These are phyloP conservation scores for Drosophila sechellia DNA, from an alignment of 1,140 invertebrate species.

Conservation along the genomic window DNA sequence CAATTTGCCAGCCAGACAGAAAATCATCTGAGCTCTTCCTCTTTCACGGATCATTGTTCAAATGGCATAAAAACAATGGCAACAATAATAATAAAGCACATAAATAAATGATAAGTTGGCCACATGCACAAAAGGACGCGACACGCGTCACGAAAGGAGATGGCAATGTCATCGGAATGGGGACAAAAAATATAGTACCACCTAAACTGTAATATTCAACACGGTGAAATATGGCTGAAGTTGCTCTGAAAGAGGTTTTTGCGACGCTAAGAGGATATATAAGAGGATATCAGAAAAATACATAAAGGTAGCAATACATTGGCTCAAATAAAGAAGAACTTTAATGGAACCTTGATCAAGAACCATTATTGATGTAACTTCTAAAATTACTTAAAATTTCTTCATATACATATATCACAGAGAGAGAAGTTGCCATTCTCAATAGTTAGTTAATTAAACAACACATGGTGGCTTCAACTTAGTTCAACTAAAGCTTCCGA, in stretches of 20 bases:
- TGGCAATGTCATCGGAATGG: slow-evolving; percentile 50
- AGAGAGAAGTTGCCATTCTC: background rate
- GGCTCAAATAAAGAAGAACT: no score
- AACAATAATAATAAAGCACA: slow-evolving; percentile 73
- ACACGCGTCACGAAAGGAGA: slow-evolving; percentile 24
- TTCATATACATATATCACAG: no score
- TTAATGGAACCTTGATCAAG: no score
- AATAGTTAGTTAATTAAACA: background rate
- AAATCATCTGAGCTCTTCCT: slow-evolving; percentile 29
- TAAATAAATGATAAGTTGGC: slow-evolving; percentile 75
- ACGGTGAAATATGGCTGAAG: background rate
- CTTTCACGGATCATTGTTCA: slow-evolving; percentile 13
- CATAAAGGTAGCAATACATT: background rate
- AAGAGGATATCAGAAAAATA: background rate
- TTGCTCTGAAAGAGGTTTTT: background rate
- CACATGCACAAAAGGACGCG: slow-evolving; percentile 54
- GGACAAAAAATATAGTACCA: background rate
- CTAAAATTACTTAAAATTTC: background rate
- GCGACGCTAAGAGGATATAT: background rate
- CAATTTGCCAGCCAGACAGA: slow-evolving; percentile 51
- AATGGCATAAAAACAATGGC: slow-evolving; percentile 44
- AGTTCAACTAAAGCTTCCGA: slow-evolving; percentile 8
- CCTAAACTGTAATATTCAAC: slow-evolving; percentile 3
- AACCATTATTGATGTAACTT: no score
- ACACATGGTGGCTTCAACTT: background rate